Conservation (phyloP, 2,113 vertebrate genomes). For the Megaceryle maxima region DNA sequence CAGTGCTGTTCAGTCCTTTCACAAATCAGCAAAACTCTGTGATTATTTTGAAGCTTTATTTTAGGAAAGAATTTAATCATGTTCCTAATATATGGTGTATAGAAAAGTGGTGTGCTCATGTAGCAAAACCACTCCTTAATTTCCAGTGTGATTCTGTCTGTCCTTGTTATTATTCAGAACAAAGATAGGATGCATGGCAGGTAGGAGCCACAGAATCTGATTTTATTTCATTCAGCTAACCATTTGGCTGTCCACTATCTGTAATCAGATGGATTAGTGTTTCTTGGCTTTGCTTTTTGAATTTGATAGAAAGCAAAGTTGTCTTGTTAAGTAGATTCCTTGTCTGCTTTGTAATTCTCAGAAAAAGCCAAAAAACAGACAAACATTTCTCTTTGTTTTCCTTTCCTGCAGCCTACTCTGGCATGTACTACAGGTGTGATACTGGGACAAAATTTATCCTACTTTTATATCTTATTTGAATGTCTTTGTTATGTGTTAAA, state of each 20-base stretch:
- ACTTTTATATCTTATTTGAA: background rate
- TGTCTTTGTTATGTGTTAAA: background rate
- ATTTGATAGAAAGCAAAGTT: background rate
- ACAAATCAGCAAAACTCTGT: background rate
- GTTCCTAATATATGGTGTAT: background rate
- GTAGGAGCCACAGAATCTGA: background rate
- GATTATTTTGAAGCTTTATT: background rate
- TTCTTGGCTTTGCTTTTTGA: background rate
- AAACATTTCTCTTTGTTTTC: background rate
- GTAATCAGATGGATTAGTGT: background rate
- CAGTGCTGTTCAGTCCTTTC: background rate
- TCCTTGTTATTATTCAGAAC: background rate
- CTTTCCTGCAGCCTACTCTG: background rate
- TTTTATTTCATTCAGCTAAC: background rate
- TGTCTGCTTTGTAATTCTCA: background rate
- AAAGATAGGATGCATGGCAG: background rate
- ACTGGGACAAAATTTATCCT: background rate
- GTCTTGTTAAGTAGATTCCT: background rate
- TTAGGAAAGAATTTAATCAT: background rate
- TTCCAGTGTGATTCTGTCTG: background rate
- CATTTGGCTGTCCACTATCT: background rate
- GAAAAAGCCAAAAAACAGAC: background rate
- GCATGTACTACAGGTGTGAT: background rate
- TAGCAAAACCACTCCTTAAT: background rate
- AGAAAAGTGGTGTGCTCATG: background rate